Evolutionary conservation across 2,113 vertebrate genomes (phyloP), one percentile per base, ranked within the genome.

Genomic region (Eidolon helvum): DNA sequence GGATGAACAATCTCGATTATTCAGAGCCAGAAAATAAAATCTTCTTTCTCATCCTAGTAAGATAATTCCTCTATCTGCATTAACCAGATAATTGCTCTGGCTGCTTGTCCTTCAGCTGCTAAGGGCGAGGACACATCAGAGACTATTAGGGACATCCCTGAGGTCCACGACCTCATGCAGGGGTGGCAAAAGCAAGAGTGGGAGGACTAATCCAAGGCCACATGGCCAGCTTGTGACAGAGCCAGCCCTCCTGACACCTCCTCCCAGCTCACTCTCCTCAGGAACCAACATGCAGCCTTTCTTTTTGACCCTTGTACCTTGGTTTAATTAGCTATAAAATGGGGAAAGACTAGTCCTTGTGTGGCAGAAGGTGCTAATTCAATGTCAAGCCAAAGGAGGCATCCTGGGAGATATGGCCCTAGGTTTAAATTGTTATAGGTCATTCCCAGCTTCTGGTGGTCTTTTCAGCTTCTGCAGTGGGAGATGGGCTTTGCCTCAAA

Each of bases 1-100:
- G 85, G 48, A 92, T 68, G 85, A 95, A 88, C 61, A 30, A n/a
- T 92, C 75, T 92, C 15, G 4, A 59, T 92, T 90, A 94, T 91
- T 88, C 71, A 83, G 63, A 59, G 19, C 71, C 77, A 88, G 75
- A 72, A 93, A 87, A 85, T 65, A 93, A 95, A 90, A 87, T 78
- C 85, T 87, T 80, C 82, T 68, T 97, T 95, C 85, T 92, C 55
- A 57, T 91, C 28, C 50, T 61, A 21, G 45, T n/a, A 72, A 63
- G 78, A 79, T 35, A 63, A 71, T 71, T 75, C 30, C 11, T 74
- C 40, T 71, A 16, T 93, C 33, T 68, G 59, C 92, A 72, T 72
- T 55, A 18, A 75, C 10, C 57, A 96, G 95, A 65, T 53, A 15
- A 50, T 59, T n/a, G 38, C 43, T 92, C 66, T 85, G 69, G 35